Base-by-base conservation (phyloP, 2,888 invertebrate species). In the Biston betularia region DNA sequence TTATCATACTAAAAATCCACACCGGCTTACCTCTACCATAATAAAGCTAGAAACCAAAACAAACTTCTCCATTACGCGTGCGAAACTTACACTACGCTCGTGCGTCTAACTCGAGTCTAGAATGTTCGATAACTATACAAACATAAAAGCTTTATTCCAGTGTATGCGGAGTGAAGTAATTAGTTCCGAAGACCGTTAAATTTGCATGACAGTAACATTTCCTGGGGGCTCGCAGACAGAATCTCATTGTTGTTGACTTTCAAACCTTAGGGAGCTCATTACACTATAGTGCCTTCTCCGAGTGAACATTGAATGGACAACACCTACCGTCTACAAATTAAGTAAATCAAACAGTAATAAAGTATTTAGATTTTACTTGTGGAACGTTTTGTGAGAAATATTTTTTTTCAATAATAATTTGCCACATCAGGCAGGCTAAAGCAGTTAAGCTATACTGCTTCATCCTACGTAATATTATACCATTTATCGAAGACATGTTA, bases 61-160 rank as follows among this genome's bases (percentile, higher is more conserved):
- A 80, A 90, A 90, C 89, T 90, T 88, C 80, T 81, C 82, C 87
- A 84, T 88, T 88, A 80, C 81, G 81, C 75, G 75, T 79, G 78
- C 77, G 77, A 84, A 90, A 89, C 86, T 89, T 89, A 84, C 84
- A 86, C 87, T 83, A 86, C 78, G 79, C 83, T 80, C 69, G 57
- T 78, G 81, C 81, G 80, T 82, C 81, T 75, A 71, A 72, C 79
- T 78, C 73, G 33, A 45, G 55, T 68, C 67, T 68, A 68, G 67
- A 63, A 56, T 85, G 87, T 88, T 87, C 79, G 75, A 82, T 79
- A 88, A 86, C 85, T 88, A 81, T 76, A 84, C 83, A 86, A 87
- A 89, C 84, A 80, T 82, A 79, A 80, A 82, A 79, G 85, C 82
- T 85, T 86, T 88, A 87, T 88, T 83, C 83, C 71, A 72, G 74